phyloP scores from a whole-genome alignment of 2,113 vertebrate genomes.

The Gopherus evgoodei region DNA sequence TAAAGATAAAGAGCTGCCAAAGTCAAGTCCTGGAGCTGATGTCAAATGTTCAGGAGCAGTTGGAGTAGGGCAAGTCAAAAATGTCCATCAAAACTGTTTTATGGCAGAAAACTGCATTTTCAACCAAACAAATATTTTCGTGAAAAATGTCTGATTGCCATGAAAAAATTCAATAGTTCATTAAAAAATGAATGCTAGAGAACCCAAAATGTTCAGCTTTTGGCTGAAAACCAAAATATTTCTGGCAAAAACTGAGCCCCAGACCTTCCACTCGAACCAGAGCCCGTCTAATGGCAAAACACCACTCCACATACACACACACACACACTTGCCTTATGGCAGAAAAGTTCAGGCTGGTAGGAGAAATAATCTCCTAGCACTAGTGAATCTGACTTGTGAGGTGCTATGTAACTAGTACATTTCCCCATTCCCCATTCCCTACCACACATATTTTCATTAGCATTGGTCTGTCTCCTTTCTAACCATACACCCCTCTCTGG shows the following conservation, averaged over 20 bases:
- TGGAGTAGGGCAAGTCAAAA: conserved; percentile 25
- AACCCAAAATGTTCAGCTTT: neutral
- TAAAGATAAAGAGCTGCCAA: neutral
- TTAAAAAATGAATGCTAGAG: neutral
- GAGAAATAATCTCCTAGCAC: too few relatives aligned
- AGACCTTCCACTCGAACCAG: neutral
- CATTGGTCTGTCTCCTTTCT: neutral
- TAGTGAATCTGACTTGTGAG: neutral
- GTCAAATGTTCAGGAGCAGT: conserved; percentile 51
- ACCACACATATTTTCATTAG: neutral
- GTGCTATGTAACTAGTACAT: neutral
- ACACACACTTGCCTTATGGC: too few relatives aligned
- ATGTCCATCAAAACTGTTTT: conserved; percentile 37
- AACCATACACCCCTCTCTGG: neutral
- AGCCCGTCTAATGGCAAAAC: too few relatives aligned
- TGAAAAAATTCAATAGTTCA: neutral
- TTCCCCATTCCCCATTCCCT: neutral
- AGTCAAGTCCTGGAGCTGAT: conserved; percentile 26
- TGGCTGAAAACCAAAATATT: neutral
- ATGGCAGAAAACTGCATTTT: conserved; percentile 31
- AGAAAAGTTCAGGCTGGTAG: neutral
- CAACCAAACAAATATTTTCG: neutral
- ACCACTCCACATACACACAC: too few relatives aligned
- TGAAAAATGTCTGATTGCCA: neutral
- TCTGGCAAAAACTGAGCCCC: neutral